Evolutionary conservation across 2,797 vertebrate species (phyloP), one percentile per base, ranked within the genome.

Genomic region (Tragelaphus eurycerus): DNA sequence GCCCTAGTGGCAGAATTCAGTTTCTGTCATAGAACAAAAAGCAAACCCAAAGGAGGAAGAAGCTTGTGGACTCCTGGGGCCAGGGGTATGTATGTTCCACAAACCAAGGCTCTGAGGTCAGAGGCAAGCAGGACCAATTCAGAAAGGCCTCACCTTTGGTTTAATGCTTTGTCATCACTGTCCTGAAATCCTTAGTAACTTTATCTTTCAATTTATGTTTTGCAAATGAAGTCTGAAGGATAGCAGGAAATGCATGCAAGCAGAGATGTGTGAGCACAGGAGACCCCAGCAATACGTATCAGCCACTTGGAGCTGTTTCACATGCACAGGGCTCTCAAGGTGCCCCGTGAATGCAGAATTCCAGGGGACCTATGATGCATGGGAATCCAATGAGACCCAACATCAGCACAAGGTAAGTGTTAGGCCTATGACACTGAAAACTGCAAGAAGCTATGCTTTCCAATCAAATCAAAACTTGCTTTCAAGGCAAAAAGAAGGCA

Each of bases 181-280:
- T 48, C 67, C 48, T 78, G 57, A 62, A 34, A 31, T 54, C 43
- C 46, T 48, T 76, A 34, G 50, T 57, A 59, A 34, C 74, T 55
- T 71, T 46, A 7, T 76, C 54, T 94, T 81, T 74, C 14, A 48
- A 15, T 9, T 38, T 46, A 10, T 54, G 46, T 74, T 82, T 34
- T 82, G 7, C 86, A 16, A 50, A 46, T 43, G 62, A 83, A 31
- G 23, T 29, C 86, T 4, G 4, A 76, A 60, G 76, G 48, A 55
- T 34, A 15, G 1, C 1, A 1, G 43, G 15, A 81, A 43, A 21
- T 19, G 19, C 29, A 21, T 0, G 0, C 1, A 16, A 57, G 21
- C 85, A 76, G 86, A 84, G 38, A 90, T 16, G 23, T 16, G n/a
- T 7, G 31, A 59, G 17, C 31, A 4, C 43, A 9, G 19, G 31